phyloP scores from a whole-genome alignment of 2,113 vertebrate species.

The Lynx canadensis region DNA sequence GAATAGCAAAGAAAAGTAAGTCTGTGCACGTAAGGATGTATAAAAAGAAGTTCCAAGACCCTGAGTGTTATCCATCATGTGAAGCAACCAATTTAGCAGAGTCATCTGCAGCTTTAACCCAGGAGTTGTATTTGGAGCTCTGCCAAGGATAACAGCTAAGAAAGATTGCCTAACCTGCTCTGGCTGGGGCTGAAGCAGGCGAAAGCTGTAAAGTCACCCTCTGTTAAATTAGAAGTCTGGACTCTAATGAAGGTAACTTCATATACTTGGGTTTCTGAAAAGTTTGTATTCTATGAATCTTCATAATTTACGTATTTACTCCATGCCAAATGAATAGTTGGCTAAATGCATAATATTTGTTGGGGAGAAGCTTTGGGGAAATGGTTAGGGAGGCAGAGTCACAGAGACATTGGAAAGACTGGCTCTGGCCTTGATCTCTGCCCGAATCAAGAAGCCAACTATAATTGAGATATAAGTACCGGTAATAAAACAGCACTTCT shows the following conservation, averaged over 20 bases:
- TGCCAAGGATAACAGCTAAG: slow-evolving; percentile 11
- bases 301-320: neutral
- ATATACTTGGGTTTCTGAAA: neutral
- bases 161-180: neutral
- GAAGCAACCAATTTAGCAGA: neutral
- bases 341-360: neutral
- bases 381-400: neutral
- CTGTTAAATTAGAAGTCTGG: neutral
- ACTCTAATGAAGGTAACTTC: neutral
- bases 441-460: neutral
- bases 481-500: neutral
- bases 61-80: neutral
- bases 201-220: neutral
- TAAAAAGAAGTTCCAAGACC: slow-evolving; percentile 12
- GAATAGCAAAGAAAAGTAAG: neutral
- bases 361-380: neutral
- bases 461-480: neutral
- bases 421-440: neutral
- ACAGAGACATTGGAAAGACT: neutral
- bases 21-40: neutral
- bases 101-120: neutral
- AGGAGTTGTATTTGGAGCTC: neutral
- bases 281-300: neutral
- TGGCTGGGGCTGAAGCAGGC: neutral
- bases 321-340: neutral